Evolutionary conservation across 2,797 vertebrate genomes (phyloP).

Genomic region (Anisognathus igniventris): DNA sequence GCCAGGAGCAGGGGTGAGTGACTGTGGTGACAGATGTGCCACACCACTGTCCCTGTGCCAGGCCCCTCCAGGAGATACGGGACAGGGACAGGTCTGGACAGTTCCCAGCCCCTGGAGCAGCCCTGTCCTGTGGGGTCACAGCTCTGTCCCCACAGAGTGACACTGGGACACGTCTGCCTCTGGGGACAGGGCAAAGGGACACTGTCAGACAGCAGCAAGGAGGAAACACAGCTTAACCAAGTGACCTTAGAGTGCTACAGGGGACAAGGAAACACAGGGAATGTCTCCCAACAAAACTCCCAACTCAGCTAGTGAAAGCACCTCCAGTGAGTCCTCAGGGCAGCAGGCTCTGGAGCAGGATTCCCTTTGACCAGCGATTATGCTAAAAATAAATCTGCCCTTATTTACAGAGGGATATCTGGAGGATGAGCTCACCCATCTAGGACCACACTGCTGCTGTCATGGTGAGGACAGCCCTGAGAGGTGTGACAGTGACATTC

Average conservation of each 20-base stretch:
- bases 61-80: background rate
- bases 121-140: background rate
- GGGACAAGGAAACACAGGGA: background rate
- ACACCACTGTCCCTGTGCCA: background rate
- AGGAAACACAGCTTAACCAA: background rate
- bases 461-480: background rate
- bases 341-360: background rate
- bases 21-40: background rate
- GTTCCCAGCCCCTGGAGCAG: background rate
- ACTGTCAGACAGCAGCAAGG: background rate
- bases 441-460: background rate
- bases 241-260: background rate
- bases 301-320: background rate
- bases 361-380: background rate
- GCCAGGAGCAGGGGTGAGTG: background rate
- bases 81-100: background rate
- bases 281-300: background rate
- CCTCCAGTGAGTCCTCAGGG: background rate
- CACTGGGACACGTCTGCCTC: background rate
- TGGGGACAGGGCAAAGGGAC: background rate
- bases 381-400: constrained; percentile 37
- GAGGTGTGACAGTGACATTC: constrained; percentile 36
- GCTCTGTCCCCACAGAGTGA: background rate
- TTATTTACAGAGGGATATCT: constrained; percentile 55
- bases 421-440: constrained; percentile 29